These are phyloP conservation scores for Chloroclysta siterata DNA, from an alignment of 2,888 invertebrate species.

Conservation along the genomic window DNA sequence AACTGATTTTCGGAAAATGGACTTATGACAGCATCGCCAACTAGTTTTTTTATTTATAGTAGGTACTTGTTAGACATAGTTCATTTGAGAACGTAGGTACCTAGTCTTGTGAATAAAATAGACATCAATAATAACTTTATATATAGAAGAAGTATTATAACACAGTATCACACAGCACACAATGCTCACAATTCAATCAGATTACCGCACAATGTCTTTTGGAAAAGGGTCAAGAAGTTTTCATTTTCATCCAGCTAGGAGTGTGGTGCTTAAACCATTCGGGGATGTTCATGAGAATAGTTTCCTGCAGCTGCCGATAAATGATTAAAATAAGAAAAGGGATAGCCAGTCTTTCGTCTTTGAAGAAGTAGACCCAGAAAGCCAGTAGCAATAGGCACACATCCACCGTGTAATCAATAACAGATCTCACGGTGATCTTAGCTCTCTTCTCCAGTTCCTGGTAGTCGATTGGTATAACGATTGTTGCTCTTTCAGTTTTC, in stretches of 20 bases:
- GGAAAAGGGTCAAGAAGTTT: slow-evolving; percentile 73
- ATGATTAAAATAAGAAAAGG: slow-evolving; percentile 91
- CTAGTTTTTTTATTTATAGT: slow-evolving; percentile 57
- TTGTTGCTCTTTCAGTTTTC: slow-evolving; percentile 75
- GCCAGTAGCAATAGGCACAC: slow-evolving; percentile 90
- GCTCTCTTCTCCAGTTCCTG: slow-evolving; percentile 86
- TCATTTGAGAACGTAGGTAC: slow-evolving; percentile 30
- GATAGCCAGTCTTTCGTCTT: slow-evolving; percentile 91
- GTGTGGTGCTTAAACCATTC: slow-evolving; percentile 80
- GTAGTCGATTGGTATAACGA: slow-evolving; percentile 79
- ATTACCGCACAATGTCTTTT: slow-evolving; percentile 75
- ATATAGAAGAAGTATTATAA: slow-evolving; percentile 63
- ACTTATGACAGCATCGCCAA: slow-evolving; percentile 61
- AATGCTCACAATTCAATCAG: slow-evolving; percentile 69
- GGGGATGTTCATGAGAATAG: slow-evolving; percentile 84
- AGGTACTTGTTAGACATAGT: slow-evolving; percentile 33
- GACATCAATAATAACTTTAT: slow-evolving; percentile 51
- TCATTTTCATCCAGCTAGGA: slow-evolving; percentile 75
- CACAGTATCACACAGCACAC: slow-evolving; percentile 75
- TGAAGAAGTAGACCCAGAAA: slow-evolving; percentile 92
- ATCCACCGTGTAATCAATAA: slow-evolving; percentile 90
- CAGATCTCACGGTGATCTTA: slow-evolving; percentile 87
- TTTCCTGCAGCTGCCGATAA: slow-evolving; percentile 90
- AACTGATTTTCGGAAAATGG: slow-evolving; percentile 50
- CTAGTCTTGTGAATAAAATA: slow-evolving; percentile 19